These are phyloP conservation scores for Luidia sarsii DNA, from an alignment of 53 echinoderm and acorn worm species.

Conservation along the genomic window DNA sequence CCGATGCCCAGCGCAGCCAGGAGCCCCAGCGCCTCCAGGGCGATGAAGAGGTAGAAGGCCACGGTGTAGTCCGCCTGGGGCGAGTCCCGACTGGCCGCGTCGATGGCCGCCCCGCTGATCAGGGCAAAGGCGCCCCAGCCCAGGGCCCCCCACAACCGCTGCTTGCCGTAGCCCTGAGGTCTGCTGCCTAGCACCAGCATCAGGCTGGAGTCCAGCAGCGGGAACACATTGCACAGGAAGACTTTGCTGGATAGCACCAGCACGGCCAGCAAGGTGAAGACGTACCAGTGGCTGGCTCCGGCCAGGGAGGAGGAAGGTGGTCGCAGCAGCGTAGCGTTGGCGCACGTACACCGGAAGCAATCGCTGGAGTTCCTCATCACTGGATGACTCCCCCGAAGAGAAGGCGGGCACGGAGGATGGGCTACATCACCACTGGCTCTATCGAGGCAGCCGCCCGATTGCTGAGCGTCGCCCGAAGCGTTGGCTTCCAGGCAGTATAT, in stretches of 20 bases:
- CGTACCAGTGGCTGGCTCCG: neutral
- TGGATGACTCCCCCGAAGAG: too few species aligned
- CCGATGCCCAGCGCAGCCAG: conserved; percentile 23
- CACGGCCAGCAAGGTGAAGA: conserved; percentile 65
- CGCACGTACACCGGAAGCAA: conserved; percentile 20
- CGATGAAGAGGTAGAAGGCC: conserved; percentile 67
- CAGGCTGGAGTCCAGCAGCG: conserved; percentile 78
- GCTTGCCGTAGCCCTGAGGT: conserved; percentile 71
- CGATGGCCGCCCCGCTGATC: conserved; percentile 70
- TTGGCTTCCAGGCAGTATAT: conserved; percentile 26
- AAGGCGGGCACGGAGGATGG: conserved; percentile 1
- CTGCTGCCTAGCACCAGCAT: conserved; percentile 75
- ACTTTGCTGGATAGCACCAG: conserved; percentile 69
- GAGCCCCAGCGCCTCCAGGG: conserved; percentile 37
- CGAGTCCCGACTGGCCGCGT: conserved; percentile 39
- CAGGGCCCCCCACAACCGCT: conserved; percentile 82
- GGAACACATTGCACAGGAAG: conserved; percentile 86
- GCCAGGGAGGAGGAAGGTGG: neutral
- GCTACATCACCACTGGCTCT: neutral
- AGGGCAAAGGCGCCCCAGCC: conserved; percentile 86
- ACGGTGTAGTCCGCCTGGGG: conserved; percentile 52
- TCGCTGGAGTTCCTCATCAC: neutral
- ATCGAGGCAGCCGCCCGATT: neutral
- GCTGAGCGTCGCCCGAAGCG: neutral
- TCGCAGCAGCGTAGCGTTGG: neutral